phyloP scores from a whole-genome alignment of 1,140 invertebrate genomes.

The Hycleus cichorii region DNA sequence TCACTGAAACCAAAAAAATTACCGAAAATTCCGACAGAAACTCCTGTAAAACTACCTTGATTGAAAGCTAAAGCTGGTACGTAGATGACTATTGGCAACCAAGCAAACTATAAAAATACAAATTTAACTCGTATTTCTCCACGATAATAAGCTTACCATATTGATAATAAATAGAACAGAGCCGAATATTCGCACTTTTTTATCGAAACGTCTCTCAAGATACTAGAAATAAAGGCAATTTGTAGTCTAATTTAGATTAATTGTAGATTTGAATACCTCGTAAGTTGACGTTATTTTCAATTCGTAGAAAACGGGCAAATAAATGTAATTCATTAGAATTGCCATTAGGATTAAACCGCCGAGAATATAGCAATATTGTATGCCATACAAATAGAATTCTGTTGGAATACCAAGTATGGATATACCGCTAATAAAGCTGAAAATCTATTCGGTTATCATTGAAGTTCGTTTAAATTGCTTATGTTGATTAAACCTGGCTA shows the following conservation, averaged over 20 bases:
- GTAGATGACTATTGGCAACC: slow-evolving; percentile 65
- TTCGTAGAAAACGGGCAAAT: slow-evolving; percentile 75
- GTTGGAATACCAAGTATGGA: slow-evolving; percentile 66
- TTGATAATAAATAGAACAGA: slow-evolving; percentile 63
- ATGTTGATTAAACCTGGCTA: slow-evolving; percentile 56
- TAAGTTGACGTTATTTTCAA: slow-evolving; percentile 74
- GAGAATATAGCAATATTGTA: slow-evolving; percentile 58
- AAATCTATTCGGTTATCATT: not conserved
- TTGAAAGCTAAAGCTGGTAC: slow-evolving; percentile 68
- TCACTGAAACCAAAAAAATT: slow-evolving; percentile 54
- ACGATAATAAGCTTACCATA: slow-evolving; percentile 48
- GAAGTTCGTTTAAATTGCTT: not conserved
- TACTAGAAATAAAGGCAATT: slow-evolving; percentile 55
- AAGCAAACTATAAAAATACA: slow-evolving; percentile 49
- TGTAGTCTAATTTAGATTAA: slow-evolving; percentile 11
- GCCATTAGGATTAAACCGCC: slow-evolving; percentile 56
- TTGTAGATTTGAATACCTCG: slow-evolving; percentile 51
- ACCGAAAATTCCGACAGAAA: slow-evolving; percentile 8
- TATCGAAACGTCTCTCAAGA: slow-evolving; percentile 67
- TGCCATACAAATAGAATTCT: slow-evolving; percentile 76
- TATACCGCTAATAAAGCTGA: slow-evolving; percentile 57
- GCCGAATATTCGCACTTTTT: slow-evolving; percentile 62
- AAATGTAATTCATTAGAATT: slow-evolving; percentile 58
- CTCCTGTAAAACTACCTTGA: slow-evolving; percentile 50
- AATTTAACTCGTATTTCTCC: not conserved